phyloP scores from a whole-genome alignment of 2,113 vertebrate genomes.

The Coturnix japonica region DNA sequence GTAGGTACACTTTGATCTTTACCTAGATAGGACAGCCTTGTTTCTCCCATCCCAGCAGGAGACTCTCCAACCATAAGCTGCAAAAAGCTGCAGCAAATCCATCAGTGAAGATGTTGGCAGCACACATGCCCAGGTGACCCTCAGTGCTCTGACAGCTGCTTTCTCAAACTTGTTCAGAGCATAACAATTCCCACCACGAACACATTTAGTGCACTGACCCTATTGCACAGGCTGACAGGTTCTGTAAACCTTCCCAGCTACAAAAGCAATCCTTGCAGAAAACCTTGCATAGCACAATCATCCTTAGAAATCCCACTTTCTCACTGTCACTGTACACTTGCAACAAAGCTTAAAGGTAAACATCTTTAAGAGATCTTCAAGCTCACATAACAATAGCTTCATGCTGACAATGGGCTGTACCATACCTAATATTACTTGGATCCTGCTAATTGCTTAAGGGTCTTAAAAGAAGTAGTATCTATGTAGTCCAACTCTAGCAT shows the following conservation, averaged over 20 bases:
- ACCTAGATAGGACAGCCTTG: background rate
- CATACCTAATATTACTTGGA: background rate
- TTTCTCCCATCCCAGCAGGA: conserved; percentile 26
- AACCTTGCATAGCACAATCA: background rate
- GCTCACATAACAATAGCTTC: background rate
- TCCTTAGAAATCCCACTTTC: background rate
- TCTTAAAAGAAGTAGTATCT: background rate
- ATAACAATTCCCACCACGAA: background rate
- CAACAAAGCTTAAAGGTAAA: background rate
- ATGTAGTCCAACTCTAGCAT: background rate
- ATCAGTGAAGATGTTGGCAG: background rate
- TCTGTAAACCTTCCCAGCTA: background rate
- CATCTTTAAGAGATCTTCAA: background rate
- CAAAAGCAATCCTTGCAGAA: background rate
- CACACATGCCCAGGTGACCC: background rate
- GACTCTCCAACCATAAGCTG: background rate
- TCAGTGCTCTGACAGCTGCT: conserved; percentile 15
- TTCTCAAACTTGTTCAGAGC: background rate
- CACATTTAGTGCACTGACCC: background rate
- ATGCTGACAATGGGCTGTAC: background rate
- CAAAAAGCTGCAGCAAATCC: background rate
- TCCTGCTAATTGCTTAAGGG: background rate
- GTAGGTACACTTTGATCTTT: conserved; percentile 6
- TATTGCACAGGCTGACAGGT: background rate
- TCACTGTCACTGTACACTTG: background rate